phyloP scores from a whole-genome alignment of 2,113 vertebrate genomes.

The Triplophysa tibetana region DNA sequence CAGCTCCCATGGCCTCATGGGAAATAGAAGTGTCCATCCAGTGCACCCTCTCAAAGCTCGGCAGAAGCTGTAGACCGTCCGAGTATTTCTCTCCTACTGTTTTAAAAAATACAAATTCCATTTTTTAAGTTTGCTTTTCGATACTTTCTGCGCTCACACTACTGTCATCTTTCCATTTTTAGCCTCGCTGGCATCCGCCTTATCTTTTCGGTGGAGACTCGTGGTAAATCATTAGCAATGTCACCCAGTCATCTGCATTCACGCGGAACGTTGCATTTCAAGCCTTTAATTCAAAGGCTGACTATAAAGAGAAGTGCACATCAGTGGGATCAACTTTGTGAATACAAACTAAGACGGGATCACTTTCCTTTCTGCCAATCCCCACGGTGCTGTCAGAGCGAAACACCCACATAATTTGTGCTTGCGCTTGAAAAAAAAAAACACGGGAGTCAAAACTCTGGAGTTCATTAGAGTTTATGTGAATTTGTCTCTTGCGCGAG shows the following conservation, averaged over 20 bases:
- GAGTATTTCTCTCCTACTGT: too few relatives aligned
- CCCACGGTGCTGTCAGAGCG: constrained; percentile 34
- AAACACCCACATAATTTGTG: constrained; percentile 36
- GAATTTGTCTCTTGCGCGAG: background rate
- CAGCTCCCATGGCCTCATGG: too few relatives aligned
- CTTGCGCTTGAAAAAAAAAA: constrained; percentile 6
- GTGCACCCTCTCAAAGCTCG: too few relatives aligned
- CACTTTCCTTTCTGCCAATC: constrained; percentile 20
- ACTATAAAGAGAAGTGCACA: constrained; percentile 50
- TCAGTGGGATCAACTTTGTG: constrained; percentile 40
- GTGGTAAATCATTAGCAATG: constrained; percentile 50
- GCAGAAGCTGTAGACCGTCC: too few relatives aligned
- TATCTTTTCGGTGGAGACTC: constrained; percentile 2
- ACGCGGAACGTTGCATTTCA: constrained; percentile 23
- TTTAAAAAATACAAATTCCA: too few relatives aligned
- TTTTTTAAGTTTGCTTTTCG: too few relatives aligned
- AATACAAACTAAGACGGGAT: constrained; percentile 50
- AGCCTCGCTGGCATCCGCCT: background rate
- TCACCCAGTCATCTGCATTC: constrained; percentile 48
- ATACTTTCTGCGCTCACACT: background rate
- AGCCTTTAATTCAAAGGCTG: constrained; percentile 50
- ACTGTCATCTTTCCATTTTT: background rate
- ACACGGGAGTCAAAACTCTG: constrained; percentile 25
- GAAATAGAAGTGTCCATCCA: too few relatives aligned
- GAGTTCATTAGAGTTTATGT: constrained; percentile 34